Evolutionary conservation across 2,113 vertebrate species (phyloP).

Genomic region (Campylorhamphus procurvoides): DNA sequence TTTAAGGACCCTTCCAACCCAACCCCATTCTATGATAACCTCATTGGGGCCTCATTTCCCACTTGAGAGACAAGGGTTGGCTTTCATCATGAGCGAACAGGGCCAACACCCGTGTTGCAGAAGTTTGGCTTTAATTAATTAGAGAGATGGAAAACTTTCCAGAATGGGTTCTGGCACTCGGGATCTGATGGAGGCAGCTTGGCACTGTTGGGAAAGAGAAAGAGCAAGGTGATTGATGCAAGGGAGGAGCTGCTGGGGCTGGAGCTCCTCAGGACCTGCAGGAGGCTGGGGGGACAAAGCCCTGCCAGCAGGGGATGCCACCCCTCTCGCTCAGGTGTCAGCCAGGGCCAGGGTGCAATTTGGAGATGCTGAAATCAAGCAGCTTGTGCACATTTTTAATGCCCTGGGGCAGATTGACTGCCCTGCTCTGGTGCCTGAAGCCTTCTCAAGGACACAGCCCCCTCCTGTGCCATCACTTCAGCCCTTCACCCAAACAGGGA

Average conservation of each 20-base stretch:
- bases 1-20: neutral
- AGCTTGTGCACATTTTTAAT: neutral
- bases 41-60: neutral
- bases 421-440: neutral
- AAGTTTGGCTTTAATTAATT: neutral
- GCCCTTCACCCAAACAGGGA: neutral
- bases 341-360: neutral
- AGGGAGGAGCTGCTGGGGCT: neutral
- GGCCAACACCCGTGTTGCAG: neutral
- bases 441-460: neutral
- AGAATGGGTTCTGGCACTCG: neutral
- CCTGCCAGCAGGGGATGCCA: rapidly evolving
- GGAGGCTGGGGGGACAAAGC: neutral
- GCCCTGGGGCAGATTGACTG: neutral
- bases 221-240: neutral
- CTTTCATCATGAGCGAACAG: neutral
- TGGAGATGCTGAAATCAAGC: neutral
- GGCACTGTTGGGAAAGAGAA: rapidly evolving
- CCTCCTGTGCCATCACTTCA: neutral
- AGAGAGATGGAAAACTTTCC: neutral
- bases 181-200: neutral
- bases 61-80: neutral
- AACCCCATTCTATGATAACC: neutral
- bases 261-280: neutral
- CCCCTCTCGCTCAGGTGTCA: neutral